These are phyloP conservation scores for Conchocele bisecta DNA, from an alignment of 2,888 invertebrate genomes.

Conservation along the genomic window DNA sequence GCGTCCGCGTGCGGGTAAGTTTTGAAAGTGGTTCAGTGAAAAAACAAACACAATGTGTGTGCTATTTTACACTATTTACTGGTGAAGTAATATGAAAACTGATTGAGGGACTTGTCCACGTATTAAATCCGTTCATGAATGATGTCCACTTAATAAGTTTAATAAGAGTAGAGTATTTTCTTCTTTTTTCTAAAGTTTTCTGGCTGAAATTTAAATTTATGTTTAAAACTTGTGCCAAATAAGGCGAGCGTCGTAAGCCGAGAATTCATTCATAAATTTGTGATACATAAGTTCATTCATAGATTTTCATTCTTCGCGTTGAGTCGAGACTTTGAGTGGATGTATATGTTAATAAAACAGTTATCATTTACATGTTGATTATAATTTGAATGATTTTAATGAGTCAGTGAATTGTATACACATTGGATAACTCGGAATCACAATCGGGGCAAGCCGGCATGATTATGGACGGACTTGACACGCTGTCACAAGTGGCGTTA, in stretches of 20 bases:
- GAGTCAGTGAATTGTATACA: constrained; percentile 38
- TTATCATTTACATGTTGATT: constrained; percentile 21
- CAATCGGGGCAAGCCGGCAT: constrained; percentile 83
- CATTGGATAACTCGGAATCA: constrained; percentile 59
- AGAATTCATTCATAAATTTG: constrained; percentile 76
- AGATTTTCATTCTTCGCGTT: constrained; percentile 58
- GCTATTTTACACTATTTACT: too few species aligned
- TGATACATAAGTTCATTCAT: constrained; percentile 74
- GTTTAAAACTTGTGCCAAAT: constrained; percentile 71
- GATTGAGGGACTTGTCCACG: too few species aligned
- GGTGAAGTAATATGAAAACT: too few species aligned
- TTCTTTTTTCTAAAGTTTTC: too few species aligned
- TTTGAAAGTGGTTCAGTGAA: too few species aligned
- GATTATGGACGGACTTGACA: constrained; percentile 95
- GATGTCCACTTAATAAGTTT: too few species aligned
- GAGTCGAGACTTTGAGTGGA: constrained; percentile 29
- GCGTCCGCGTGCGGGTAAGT: too few species aligned
- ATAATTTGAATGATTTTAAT: constrained; percentile 30
- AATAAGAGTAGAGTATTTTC: too few species aligned
- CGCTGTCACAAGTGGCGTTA: constrained; percentile 84
- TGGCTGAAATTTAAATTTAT: too few species aligned
- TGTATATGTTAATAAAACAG: constrained; percentile 15
- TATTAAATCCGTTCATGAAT: too few species aligned
- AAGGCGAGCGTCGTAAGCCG: constrained; percentile 69
- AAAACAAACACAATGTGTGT: too few species aligned